phyloP scores from a whole-genome alignment of 1,140 invertebrate species.

The Oscheius sp. region DNA sequence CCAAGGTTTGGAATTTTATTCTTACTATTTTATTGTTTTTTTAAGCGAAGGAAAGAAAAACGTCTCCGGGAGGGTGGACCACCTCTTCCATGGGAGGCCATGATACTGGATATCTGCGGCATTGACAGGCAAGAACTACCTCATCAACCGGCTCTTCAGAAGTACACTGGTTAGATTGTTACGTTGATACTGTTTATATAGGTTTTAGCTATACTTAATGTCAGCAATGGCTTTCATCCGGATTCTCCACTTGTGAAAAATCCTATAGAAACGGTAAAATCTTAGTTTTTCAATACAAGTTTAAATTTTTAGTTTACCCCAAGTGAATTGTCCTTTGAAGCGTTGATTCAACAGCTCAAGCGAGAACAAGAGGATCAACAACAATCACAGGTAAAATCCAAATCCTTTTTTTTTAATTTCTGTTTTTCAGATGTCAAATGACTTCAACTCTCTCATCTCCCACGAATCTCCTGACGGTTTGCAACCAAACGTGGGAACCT shows the following conservation, averaged over 20 bases:
- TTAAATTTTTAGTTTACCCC: not conserved
- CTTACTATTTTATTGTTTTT: not conserved
- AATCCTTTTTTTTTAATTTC: no score
- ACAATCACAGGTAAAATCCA: not conserved
- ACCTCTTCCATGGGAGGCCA: not conserved
- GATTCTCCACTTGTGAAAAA: not conserved
- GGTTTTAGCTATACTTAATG: not conserved
- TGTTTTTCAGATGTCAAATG: not conserved
- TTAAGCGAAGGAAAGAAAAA: not conserved
- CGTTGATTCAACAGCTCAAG: not conserved
- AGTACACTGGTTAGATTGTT: not conserved
- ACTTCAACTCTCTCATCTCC: not conserved
- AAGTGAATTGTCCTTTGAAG: not conserved
- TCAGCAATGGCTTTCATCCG: not conserved
- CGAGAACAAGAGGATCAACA: not conserved
- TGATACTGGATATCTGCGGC: not conserved
- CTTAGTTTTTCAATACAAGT: no score
- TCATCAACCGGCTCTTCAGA: not conserved
- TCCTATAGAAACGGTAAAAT: not conserved
- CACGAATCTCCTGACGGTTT: not conserved
- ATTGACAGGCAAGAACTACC: not conserved
- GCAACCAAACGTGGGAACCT: not conserved
- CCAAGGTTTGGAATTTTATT: not conserved
- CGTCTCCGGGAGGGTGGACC: not conserved
- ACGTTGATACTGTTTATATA: not conserved